phyloP scores from a whole-genome alignment of 2,888 invertebrate genomes.

The Rotaria magnacalcarata region DNA sequence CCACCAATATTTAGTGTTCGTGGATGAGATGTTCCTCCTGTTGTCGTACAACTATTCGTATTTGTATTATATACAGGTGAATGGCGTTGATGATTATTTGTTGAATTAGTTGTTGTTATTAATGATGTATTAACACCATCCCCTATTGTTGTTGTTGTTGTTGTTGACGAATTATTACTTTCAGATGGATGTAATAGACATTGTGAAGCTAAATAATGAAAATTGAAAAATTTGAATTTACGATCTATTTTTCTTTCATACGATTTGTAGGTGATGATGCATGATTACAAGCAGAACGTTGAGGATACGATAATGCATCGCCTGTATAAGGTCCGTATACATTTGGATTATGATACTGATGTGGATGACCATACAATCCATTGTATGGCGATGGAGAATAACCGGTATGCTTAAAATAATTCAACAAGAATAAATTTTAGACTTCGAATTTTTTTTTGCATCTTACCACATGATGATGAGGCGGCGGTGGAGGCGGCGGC shows the following conservation, averaged over 20 bases:
- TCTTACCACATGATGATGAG: slow-evolving; percentile 30
- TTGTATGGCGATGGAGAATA: slow-evolving; percentile 33
- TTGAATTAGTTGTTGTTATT: not conserved
- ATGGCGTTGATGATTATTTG: slow-evolving; percentile 12
- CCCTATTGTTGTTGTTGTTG: not conserved
- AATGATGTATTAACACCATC: not conserved
- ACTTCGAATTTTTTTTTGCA: not conserved
- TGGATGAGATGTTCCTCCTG: not conserved
- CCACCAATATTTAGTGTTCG: not conserved
- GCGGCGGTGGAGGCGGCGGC: not conserved
- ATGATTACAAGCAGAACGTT: not conserved
- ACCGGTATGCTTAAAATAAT: slow-evolving; percentile 1
- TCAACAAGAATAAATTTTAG: not conserved
- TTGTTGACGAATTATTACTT: not conserved
- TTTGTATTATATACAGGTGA: slow-evolving; percentile 30
- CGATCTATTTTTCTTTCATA: not conserved
- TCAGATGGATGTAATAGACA: slow-evolving; percentile 29
- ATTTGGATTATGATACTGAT: slow-evolving; percentile 35
- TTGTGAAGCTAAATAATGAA: not conserved
- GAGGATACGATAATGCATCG: not conserved
- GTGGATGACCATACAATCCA: not conserved
- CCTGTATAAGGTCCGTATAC: slow-evolving; percentile 9
- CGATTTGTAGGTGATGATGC: slow-evolving; percentile 19
- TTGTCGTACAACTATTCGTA: not conserved
- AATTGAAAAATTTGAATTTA: not conserved